A percentile compares a stretch with the other conserved stretches of the same genome.
These are phyloP conservation scores for Oscheius onirici DNA, from an alignment of 2,888 invertebrate genomes.

Conservation along the genomic window DNA sequence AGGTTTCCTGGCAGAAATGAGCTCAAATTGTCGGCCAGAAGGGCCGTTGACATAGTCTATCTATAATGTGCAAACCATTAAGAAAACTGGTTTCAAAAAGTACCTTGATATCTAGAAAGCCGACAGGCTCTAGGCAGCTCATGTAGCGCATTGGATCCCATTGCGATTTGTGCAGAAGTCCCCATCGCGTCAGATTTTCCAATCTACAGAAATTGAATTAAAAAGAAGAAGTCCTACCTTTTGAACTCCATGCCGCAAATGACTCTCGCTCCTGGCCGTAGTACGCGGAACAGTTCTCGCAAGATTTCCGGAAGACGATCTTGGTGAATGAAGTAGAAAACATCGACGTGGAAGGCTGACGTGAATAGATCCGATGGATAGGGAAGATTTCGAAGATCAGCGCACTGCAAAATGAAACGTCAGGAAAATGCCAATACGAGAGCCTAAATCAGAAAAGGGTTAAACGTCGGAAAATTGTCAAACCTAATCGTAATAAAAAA, in stretches of 20 bases:
- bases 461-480: too few relatives aligned
- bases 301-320: constrained; percentile 55
- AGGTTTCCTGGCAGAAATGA: constrained; percentile 53
- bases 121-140: constrained; percentile 51
- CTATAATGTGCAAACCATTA: constrained; percentile 25
- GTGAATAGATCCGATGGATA: constrained; percentile 66
- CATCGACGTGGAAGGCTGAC: constrained; percentile 64
- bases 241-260: constrained; percentile 60
- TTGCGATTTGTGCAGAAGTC: constrained; percentile 51
- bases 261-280: constrained; percentile 59
- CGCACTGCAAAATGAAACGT: constrained; percentile 27
- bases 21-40: constrained; percentile 48
- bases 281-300: constrained; percentile 57
- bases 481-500: too few relatives aligned
- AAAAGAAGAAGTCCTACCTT: constrained; percentile 34
- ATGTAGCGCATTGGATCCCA: constrained; percentile 63
- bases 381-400: constrained; percentile 59
- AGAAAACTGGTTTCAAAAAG: neutral
- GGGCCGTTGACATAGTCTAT: constrained; percentile 42
- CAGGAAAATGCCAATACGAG: neutral
- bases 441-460: too few relatives aligned
- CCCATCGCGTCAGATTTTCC: constrained; percentile 47
- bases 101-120: constrained; percentile 60
- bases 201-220: constrained; percentile 37
- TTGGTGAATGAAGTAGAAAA: constrained; percentile 65